Evolutionary conservation across 2,797 vertebrate genomes (phyloP).

Genomic region (Bovichtus variegatus): DNA sequence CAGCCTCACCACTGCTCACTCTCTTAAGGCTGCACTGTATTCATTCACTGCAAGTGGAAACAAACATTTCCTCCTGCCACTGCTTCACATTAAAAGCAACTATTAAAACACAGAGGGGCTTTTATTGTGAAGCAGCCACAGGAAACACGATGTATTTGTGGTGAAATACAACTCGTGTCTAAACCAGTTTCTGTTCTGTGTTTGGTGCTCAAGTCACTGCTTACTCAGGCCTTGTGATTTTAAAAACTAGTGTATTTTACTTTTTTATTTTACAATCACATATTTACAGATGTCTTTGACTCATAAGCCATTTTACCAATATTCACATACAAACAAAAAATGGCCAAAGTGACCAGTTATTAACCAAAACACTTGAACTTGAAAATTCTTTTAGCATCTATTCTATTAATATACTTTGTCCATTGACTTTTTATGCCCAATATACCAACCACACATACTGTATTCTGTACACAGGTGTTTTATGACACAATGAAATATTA

Average conservation of each 20-base stretch:
- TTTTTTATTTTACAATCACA: too few relatives aligned
- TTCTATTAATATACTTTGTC: too few relatives aligned
- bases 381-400: too few relatives aligned
- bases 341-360: too few relatives aligned
- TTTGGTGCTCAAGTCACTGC: neutral
- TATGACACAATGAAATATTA: neutral
- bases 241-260: too few relatives aligned
- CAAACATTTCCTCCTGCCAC: neutral
- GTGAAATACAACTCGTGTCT: neutral
- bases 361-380: too few relatives aligned
- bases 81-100: neutral
- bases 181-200: neutral
- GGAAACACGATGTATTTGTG: neutral
- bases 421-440: too few relatives aligned
- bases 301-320: too few relatives aligned
- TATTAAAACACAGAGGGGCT: neutral
- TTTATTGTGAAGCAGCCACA: constrained; percentile 4
- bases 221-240: neutral
- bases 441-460: too few relatives aligned
- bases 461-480: neutral
- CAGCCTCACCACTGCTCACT: too few relatives aligned
- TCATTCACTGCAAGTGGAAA: neutral
- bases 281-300: too few relatives aligned
- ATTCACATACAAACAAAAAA: too few relatives aligned
- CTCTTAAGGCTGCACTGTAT: neutral